phyloP scores from a whole-genome alignment of 2,888 invertebrate genomes.

The Syrphus vitripennis region DNA sequence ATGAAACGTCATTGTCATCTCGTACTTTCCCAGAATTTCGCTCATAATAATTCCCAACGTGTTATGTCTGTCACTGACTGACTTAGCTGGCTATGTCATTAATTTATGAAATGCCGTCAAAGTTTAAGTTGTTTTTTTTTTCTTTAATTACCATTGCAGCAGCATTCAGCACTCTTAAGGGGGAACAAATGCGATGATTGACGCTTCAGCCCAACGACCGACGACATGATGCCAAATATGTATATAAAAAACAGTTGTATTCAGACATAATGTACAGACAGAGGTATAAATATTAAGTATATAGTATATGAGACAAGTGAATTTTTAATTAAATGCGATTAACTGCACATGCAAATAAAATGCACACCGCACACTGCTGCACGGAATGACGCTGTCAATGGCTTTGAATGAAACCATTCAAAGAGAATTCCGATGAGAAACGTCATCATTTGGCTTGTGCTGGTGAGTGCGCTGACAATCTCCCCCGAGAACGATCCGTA shows the following conservation, averaged over 20 bases:
- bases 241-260: background rate
- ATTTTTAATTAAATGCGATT: slow-evolving; percentile 48
- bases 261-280: background rate
- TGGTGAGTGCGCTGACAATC: slow-evolving; percentile 1
- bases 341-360: slow-evolving; percentile 41
- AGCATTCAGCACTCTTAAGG: background rate
- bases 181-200: background rate
- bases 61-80: background rate
- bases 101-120: slow-evolving; percentile 14
- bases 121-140: background rate
- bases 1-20: background rate
- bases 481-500: background rate
- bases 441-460: slow-evolving; percentile 19
- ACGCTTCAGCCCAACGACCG: background rate
- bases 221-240: background rate
- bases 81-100: slow-evolving; percentile 10
- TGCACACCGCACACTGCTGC: background rate
- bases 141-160: background rate
- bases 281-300: background rate
- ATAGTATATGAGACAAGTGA: slow-evolving; percentile 1
- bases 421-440: background rate
- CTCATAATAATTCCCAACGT: slow-evolving; percentile 1
- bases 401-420: slow-evolving; percentile 23
- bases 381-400: background rate
- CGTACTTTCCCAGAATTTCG: background rate